Evolutionary conservation across 1,140 invertebrate species (phyloP), one percentile per base, ranked within the genome.

Genomic region (Diuraphis noxia): DNA sequence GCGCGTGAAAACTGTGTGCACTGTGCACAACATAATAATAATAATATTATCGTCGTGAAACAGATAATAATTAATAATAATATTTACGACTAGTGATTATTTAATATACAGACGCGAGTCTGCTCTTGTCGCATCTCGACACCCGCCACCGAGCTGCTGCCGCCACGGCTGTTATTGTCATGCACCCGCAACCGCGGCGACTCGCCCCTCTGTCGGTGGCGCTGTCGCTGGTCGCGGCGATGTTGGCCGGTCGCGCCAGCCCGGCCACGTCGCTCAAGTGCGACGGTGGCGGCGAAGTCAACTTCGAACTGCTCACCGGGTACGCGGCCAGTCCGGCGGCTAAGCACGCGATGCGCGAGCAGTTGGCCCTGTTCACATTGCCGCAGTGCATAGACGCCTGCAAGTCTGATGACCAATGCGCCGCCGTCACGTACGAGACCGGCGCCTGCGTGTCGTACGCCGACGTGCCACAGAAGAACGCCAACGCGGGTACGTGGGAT

Each of bases 361-460:
- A 98, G 93, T 96, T 97, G 41, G 97, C 97, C 92, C 98, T 97
- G 82, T 95, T 98, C 92, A 97, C 98, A 96, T 95, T 98, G 92
- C 97, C 97, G 93, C 97, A 98, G 94, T 98, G 98, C 94, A 95
- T 98, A 92, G 96, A 97, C 94, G 96, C 96, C 93, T 98, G 98
- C 94, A 96, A 97, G 94, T 95, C 95, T 93, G 98, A 98, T 94
- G 96, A 97, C 94, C 96, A 96, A 93, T 98, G 98, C 94, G 96
- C 96, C 93, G 96, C 97, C 92, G 96, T 98, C 94, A 98, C 98
- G 95, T 98, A 98, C 95, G 98, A 98, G 95, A 98, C 97, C 91
- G 98, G 97, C 86, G 96, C 98, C 52, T 98, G 98, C 94, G 97
- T 98, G 92, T 95, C 98, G 81, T 98, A 98, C 95, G 96, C 96